Conservation (phyloP, 2,113 vertebrate genomes). For the Psilopsiagon aymara region DNA sequence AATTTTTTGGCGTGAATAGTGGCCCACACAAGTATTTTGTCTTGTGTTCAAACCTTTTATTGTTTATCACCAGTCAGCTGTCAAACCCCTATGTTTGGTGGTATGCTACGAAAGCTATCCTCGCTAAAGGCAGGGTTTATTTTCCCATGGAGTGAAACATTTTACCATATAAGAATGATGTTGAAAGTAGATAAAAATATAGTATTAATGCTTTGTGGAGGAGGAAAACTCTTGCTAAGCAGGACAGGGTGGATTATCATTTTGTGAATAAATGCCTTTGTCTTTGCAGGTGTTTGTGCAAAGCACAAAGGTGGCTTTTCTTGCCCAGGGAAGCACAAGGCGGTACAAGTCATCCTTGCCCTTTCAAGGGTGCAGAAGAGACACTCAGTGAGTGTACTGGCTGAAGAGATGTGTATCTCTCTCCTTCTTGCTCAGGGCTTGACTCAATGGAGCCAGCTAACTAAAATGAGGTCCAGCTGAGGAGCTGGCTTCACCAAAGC, state of each 20-base stretch:
- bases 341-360: accelerated
- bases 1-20: conserved; percentile 14
- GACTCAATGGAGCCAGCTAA: neutral
- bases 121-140: neutral
- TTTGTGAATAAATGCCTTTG: neutral
- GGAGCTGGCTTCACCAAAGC: neutral
- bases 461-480: neutral
- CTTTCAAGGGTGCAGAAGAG: neutral
- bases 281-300: neutral
- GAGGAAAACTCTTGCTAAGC: neutral
- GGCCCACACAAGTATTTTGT: neutral
- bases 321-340: neutral
- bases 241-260: neutral
- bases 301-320: neutral
- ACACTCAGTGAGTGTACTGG: neutral
- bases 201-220: neutral
- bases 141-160: neutral
- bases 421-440: neutral
- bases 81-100: neutral
- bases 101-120: neutral
- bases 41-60: neutral
- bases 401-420: neutral
- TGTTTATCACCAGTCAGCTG: conserved; percentile 7
- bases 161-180: neutral
- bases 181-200: neutral